A percentile compares a stretch with the other conserved stretches of the same genome.
Evolutionary conservation across 2,888 invertebrate genomes (phyloP).

Genomic region (Halocaridina rubra): DNA sequence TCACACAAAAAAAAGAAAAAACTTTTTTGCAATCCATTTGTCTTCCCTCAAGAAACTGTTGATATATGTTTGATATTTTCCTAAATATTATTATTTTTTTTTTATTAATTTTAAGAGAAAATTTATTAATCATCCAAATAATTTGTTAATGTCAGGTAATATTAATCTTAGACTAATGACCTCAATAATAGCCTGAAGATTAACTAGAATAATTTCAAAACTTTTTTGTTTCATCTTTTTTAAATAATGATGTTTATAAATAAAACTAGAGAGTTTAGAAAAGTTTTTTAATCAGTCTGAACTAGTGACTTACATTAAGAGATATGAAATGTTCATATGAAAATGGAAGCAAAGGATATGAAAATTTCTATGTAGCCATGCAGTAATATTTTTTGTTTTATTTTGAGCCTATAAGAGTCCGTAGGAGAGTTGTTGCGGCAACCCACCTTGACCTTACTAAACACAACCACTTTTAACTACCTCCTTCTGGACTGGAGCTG

Average conservation of each 20-base stretch:
- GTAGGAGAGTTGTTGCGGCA: conserved; percentile 59
- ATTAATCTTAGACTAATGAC: conserved; percentile 47
- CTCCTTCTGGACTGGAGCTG: conserved; percentile 58
- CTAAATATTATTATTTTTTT: conserved; percentile 51
- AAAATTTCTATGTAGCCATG: conserved; percentile 32
- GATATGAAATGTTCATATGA: conserved; percentile 31
- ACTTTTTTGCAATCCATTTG: conserved; percentile 55
- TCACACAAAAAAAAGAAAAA: too few relatives aligned
- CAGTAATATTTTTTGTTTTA: too few relatives aligned
- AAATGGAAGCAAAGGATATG: conserved; percentile 45
- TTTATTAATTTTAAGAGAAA: conserved; percentile 57
- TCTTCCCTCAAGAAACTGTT: conserved; percentile 57
- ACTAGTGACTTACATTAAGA: too few relatives aligned
- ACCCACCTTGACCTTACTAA: conserved; percentile 53
- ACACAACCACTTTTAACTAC: conserved; percentile 54
- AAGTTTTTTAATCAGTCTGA: too few relatives aligned
- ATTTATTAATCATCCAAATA: conserved; percentile 40
- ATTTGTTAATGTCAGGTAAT: conserved; percentile 55
- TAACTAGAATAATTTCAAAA: too few relatives aligned
- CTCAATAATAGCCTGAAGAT: conserved; percentile 44
- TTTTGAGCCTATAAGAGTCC: conserved; percentile 56
- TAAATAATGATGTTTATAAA: too few relatives aligned
- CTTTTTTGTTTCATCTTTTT: too few relatives aligned
- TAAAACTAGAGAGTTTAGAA: too few relatives aligned
- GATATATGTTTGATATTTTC: conserved; percentile 57